Percentiles rank a stretch among this genome's conserved stretches.
These are phyloP conservation scores for Ptychodera flava DNA, from an alignment of 35 echinoderm and acorn worm species.

Conservation along the genomic window DNA sequence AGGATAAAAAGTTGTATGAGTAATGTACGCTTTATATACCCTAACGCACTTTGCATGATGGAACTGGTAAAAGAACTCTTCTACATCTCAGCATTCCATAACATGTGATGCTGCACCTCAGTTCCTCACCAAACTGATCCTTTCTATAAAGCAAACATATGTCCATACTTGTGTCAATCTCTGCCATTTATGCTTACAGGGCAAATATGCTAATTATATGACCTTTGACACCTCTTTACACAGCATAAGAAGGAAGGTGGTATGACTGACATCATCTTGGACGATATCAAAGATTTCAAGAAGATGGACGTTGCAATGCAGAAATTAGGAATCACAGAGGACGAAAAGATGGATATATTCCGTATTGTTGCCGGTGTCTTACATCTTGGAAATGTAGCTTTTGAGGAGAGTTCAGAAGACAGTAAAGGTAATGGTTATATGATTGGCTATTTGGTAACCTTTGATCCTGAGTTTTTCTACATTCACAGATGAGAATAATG, in stretches of 20 bases:
- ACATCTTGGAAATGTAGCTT: constrained; percentile 77
- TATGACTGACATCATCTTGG: constrained; percentile 80
- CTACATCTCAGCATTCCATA: no score
- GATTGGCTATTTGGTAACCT: neutral
- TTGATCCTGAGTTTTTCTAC: neutral
- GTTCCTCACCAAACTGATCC: no score
- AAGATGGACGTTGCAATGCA: constrained; percentile 65
- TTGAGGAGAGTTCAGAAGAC: constrained; percentile 41
- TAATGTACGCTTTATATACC: no score
- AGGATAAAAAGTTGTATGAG: no score
- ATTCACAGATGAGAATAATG: neutral
- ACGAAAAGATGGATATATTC: constrained; percentile 82
- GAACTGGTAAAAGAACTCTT: no score
- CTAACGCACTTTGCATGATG: no score
- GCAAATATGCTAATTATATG: no score
- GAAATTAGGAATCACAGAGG: constrained; percentile 57
- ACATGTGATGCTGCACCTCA: no score
- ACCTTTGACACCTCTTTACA: neutral
- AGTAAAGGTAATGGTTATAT: constrained; percentile 44
- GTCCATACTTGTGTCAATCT: no score
- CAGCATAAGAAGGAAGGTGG: constrained; percentile 66
- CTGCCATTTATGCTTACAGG: no score
- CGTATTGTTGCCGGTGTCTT: constrained; percentile 64
- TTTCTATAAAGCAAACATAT: no score
- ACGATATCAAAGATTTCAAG: constrained; percentile 61